Base-by-base conservation (phyloP, 2,888 invertebrate genomes). In the Aromia moschata region DNA sequence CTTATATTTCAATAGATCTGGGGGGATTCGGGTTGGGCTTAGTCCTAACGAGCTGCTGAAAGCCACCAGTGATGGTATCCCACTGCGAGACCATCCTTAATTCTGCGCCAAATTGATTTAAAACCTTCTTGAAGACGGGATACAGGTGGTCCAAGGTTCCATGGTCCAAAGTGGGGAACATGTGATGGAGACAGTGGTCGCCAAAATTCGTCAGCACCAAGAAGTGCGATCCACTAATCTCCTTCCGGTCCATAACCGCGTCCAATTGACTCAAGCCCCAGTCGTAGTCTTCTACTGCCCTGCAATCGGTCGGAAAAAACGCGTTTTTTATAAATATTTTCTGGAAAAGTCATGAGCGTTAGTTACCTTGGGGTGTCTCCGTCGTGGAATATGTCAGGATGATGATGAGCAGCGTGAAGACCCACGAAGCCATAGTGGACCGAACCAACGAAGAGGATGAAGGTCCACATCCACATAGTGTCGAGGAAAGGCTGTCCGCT, bases 121-220 rank as follows among this genome's bases (percentile, higher is more conserved):
- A 86, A 4, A 70, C 88, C 62, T 88, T 81, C 2, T 85, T 69
- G 3, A 89, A 82, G 1, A 84, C 83, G 0, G 89, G 87, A 73
- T 89, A 86, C 2, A 93, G 81, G 44, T 87, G 84, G 4, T 86
- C 85, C 11, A 94, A 78, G 52, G 88, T 85, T 0, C 87, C 88
- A 72, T 94, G 93, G 76, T 94, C 94, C 36, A 94, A 72, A 0
- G 92, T 90, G 0, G 94, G 94, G 70, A 94, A 89, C 17, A 94
- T 81, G 78, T 94, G 94, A 77, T 94, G 94, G 1, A 94, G 82
- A 0, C 84, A 84, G 75, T 94, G 94, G 60, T 91, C 88, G 0
- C 94, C 94, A 70, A 92, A 94, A 60, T 88, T 85, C 0, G 90
- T 89, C 45, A 93, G 76, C 0, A 87, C 86, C 64, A 90, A 80